phyloP scores from a whole-genome alignment of 2,888 invertebrate species.

The Eristalinus sepulchralis region DNA sequence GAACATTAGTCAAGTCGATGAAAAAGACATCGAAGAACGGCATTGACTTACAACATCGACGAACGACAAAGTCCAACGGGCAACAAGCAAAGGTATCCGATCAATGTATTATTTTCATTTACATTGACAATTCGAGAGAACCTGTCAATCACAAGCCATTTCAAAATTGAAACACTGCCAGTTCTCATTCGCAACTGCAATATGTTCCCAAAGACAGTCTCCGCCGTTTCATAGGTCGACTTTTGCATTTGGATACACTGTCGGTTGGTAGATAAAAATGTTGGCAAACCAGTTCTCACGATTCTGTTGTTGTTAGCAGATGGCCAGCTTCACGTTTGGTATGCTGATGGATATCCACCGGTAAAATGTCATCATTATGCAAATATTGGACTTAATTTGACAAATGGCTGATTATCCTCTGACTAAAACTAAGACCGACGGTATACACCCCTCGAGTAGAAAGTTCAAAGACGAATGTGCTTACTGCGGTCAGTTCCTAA shows the following conservation, averaged over 20 bases:
- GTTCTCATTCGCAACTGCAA: too few species aligned
- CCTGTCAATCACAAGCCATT: too few species aligned
- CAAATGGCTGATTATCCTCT: neutral
- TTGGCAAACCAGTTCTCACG: neutral
- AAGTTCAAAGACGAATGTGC: neutral
- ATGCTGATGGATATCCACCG: neutral
- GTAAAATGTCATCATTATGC: neutral
- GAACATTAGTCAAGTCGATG: too few species aligned
- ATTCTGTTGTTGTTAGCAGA: neutral
- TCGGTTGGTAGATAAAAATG: neutral
- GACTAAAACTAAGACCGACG: neutral
- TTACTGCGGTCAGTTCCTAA: neutral
- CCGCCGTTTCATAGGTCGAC: neutral
- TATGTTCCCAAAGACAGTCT: too few species aligned
- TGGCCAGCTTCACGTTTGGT: neutral
- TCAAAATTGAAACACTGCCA: too few species aligned
- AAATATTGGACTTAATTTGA: neutral
- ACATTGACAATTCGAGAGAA: too few species aligned
- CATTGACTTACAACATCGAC: too few species aligned
- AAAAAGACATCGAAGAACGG: too few species aligned
- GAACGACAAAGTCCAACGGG: too few species aligned
- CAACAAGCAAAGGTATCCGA: too few species aligned
- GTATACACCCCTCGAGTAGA: neutral
- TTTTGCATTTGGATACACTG: neutral
- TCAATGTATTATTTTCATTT: too few species aligned